A percentile compares a stretch with the other conserved stretches of the same genome.
Conservation (phyloP, 2,888 invertebrate genomes). For the Zelleria hepariella region DNA sequence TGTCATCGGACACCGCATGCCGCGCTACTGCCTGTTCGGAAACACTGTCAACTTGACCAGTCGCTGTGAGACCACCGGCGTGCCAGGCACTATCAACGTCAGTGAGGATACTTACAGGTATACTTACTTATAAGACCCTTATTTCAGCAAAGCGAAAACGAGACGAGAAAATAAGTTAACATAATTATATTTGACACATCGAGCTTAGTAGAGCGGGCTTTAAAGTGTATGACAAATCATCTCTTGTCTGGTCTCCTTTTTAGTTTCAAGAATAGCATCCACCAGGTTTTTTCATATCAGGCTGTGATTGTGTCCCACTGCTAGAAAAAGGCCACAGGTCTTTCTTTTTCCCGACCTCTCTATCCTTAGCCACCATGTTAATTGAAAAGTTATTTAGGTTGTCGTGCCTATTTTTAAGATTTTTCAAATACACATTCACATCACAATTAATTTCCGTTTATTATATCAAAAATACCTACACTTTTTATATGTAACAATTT, state of each 20-base stretch:
- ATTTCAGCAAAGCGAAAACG: neutral
- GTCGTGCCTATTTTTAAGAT: too few relatives aligned
- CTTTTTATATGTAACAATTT: neutral
- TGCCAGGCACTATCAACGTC: constrained; percentile 90
- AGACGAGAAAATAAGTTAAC: neutral
- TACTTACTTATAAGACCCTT: constrained; percentile 20
- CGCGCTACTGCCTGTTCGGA: constrained; percentile 92
- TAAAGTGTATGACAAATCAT: too few relatives aligned
- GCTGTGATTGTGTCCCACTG: too few relatives aligned
- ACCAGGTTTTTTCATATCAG: too few relatives aligned
- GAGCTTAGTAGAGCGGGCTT: too few relatives aligned
- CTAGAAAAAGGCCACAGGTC: too few relatives aligned
- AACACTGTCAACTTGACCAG: constrained; percentile 96
- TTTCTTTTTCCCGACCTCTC: too few relatives aligned
- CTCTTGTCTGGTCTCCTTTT: neutral
- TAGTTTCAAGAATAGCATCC: neutral
- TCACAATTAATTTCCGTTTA: too few relatives aligned
- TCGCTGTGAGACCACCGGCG: constrained; percentile 93
- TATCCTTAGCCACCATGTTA: too few relatives aligned
- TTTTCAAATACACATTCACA: too few relatives aligned
- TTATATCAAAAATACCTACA: too few relatives aligned
- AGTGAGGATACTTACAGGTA: constrained; percentile 94
- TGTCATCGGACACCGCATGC: constrained; percentile 95
- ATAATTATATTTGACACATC: neutral
- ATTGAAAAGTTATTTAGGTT: too few relatives aligned